Evolutionary conservation across 2,113 vertebrate species (phyloP), one percentile per base, ranked within the genome.

Genomic region (Fregata magnificens): DNA sequence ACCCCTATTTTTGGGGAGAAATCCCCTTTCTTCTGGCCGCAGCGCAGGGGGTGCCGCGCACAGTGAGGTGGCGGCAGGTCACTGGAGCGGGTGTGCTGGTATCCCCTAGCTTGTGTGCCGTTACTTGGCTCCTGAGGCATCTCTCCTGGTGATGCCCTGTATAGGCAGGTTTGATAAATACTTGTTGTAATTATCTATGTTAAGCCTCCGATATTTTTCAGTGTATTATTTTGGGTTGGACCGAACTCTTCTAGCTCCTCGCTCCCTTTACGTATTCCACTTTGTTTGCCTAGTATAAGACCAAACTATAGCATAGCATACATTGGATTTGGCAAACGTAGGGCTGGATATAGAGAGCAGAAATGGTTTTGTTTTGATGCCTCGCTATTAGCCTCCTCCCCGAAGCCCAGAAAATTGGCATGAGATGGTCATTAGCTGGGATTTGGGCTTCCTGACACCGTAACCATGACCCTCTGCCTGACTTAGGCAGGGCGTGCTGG

Each of bases 401-500:
- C 0, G 1, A 58, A 88, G 16, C 15, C 62, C 19, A 38, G n/a
- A 45, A 56, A 72, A 26, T 6, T 26, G 59, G 50, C 28, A 58
- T 0, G 5, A 70, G 36, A 5, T 36, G 10, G n/a, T 62, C 2
- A 2, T 62, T 65, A 53, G 38, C 10, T 55, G 73, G 40, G 42
- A 49, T 55, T 8, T 55, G 50, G 32, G 40, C 32, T 67, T 56
- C 26, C 78, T 0, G 2, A 22, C 17, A 13, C 15, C 2, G 0
- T 44, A 40, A n/a, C 36, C 0, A 0, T 36, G 47, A 18, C 10
- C 6, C 20, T 3, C 19, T 42, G 40, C 34, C 42, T 38, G 44
- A 1, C 10, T 5, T 12, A 52, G 28, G 8, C 56, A 26, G 20
- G 29, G 6, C 0, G 0, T 20, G 31, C 82, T 52, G 73, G 31